Conservation (phyloP, 1,140 invertebrate genomes). For the Platyscapa corneri region DNA sequence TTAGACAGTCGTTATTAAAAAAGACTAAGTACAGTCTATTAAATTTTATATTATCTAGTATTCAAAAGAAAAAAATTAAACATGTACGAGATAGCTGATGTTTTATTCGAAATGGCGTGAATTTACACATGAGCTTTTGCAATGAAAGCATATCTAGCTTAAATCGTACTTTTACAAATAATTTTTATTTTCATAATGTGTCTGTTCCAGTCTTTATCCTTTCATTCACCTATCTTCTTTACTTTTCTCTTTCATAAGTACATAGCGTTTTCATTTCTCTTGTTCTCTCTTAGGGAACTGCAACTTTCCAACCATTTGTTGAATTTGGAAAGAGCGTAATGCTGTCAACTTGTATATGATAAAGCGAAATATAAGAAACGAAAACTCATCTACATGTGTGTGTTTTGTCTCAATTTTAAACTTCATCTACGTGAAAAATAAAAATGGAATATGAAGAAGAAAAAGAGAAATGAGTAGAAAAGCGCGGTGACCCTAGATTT, state of each 20-base stretch:
- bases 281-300: background rate
- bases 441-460: slow-evolving; percentile 9
- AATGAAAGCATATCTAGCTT: too few species aligned
- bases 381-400: slow-evolving; percentile 13
- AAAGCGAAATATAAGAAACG: background rate
- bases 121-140: too few species aligned
- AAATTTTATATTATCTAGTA: too few species aligned
- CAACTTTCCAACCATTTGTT: background rate
- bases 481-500: slow-evolving; percentile 20
- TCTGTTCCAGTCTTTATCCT: slow-evolving; percentile 1
- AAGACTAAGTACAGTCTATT: too few species aligned
- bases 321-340: background rate
- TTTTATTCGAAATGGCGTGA: too few species aligned
- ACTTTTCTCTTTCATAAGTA: background rate
- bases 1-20: too few species aligned
- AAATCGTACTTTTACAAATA: too few species aligned
- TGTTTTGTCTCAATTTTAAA: slow-evolving; percentile 33
- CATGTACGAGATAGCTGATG: too few species aligned
- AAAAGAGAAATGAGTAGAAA: background rate
- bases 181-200: slow-evolving; percentile 10
- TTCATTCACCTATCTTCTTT: background rate
- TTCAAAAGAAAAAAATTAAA: too few species aligned
- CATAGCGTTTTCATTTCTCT: slow-evolving; percentile 21
- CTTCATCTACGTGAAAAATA: slow-evolving; percentile 39
- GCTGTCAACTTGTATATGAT: background rate